A percentile compares a stretch with the other conserved stretches of the same genome.
phyloP scores from a whole-genome alignment of 2,888 invertebrate genomes.

The Drosophila merina region DNA sequence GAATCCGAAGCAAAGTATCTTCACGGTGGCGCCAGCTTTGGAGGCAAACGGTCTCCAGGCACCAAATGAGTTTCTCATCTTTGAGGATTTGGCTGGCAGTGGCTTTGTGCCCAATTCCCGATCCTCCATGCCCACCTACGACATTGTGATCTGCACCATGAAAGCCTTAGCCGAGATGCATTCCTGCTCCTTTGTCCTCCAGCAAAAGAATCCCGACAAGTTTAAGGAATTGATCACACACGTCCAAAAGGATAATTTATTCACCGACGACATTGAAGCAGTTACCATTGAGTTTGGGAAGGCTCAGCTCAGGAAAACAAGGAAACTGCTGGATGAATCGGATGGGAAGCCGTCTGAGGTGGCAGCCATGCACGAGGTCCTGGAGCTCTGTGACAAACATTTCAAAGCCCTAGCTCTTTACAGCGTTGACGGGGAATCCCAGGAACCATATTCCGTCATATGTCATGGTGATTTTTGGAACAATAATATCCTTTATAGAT shows the following conservation, averaged over 20 bases:
- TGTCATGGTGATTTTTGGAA: constrained; percentile 83
- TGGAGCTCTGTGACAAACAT: constrained; percentile 57
- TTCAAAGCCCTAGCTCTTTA: constrained; percentile 64
- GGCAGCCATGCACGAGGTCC: constrained; percentile 38
- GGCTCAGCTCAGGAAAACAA: constrained; percentile 66
- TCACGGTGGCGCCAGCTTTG: constrained; percentile 60
- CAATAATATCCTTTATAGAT: constrained; percentile 80
- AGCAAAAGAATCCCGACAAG: constrained; percentile 62
- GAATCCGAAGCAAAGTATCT: neutral
- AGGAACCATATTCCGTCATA: constrained; percentile 76
- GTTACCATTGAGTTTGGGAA: constrained; percentile 77
- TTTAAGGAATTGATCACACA: constrained; percentile 57
- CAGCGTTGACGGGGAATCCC: constrained; percentile 62
- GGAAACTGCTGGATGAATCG: constrained; percentile 53
- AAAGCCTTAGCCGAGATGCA: constrained; percentile 84
- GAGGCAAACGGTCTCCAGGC: constrained; percentile 56
- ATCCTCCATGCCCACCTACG: constrained; percentile 81
- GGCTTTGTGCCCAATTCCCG: constrained; percentile 72
- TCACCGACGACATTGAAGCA: constrained; percentile 61
- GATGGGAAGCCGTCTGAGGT: constrained; percentile 37
- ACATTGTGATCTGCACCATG: constrained; percentile 82
- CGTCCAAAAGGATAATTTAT: constrained; percentile 71
- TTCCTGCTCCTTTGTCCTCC: constrained; percentile 84
- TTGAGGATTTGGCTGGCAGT: constrained; percentile 68
- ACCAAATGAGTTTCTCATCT: constrained; percentile 74